Evolutionary conservation across 2,888 invertebrate genomes (phyloP).

Genomic region (Troides aeacus): DNA sequence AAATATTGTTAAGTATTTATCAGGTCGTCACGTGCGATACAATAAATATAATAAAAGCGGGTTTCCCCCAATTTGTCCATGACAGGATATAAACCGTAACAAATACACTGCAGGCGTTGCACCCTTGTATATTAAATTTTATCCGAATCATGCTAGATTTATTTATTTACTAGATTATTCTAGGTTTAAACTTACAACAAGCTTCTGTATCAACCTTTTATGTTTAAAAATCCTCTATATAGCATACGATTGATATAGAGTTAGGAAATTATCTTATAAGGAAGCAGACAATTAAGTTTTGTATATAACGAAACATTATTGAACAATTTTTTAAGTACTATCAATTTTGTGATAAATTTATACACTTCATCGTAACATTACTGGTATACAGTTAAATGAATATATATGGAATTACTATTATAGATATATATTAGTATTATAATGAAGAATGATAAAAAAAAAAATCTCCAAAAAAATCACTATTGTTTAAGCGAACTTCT

Average conservation of each 20-base stretch:
- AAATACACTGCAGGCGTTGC: conserved; percentile 2
- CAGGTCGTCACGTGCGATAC: conserved; percentile 9
- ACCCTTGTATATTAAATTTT: neutral
- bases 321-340: no score
- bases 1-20: neutral
- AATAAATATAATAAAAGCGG: no score
- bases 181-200: neutral
- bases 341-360: no score
- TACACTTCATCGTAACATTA: no score
- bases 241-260: no score
- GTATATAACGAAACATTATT: no score
- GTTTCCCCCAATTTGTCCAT: conserved; percentile 12
- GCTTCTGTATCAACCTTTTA: neutral
- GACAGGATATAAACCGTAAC: conserved; percentile 11
- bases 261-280: no score
- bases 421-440: neutral
- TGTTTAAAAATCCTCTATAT: neutral
- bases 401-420: no score
- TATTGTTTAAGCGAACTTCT: neutral
- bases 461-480: neutral
- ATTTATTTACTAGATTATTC: neutral
- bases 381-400: no score
- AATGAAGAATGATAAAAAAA: no score
- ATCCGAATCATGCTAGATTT: neutral
- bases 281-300: no score